Percentiles rank a stretch among this genome's conserved stretches.
Conservation (phyloP, 2,113 vertebrate species). For the Pseudopipra pipra region DNA sequence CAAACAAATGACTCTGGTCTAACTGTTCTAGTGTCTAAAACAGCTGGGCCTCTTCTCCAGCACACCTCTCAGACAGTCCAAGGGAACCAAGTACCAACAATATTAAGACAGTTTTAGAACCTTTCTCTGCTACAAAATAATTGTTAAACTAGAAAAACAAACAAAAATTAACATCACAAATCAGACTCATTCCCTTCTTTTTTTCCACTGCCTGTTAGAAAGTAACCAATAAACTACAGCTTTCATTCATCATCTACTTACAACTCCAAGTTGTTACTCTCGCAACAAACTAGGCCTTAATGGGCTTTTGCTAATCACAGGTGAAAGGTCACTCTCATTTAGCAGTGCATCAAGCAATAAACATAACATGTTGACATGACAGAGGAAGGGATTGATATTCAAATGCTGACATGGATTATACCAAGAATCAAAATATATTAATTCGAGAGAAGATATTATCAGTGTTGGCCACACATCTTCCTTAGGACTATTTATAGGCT, state of each 20-base stretch:
- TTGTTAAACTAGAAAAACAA: not conserved
- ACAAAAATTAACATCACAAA: not conserved
- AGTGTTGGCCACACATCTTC: not conserved
- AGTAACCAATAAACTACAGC: conserved; percentile 17
- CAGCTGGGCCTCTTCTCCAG: not conserved
- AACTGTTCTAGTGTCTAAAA: not conserved
- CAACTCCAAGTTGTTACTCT: conserved; percentile 27
- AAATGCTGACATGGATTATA: not conserved
- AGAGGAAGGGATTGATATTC: not conserved
- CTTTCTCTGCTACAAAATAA: not conserved
- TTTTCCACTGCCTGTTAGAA: conserved; percentile 27
- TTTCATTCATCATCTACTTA: conserved; percentile 16
- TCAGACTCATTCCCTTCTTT: conserved; percentile 2
- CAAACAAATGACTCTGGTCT: not conserved
- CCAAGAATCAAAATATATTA: not conserved
- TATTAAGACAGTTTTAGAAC: not conserved
- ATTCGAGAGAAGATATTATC: not conserved
- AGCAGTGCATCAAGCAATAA: not conserved
- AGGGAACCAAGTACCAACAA: not conserved
- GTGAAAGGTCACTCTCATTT: conserved; percentile 41
- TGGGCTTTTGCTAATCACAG: conserved; percentile 30
- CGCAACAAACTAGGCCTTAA: not conserved
- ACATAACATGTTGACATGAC: not conserved
- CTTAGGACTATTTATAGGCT: not conserved
- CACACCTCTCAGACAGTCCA: not conserved